These are phyloP conservation scores for Luehdorfia chinensis DNA, from an alignment of 1,140 invertebrate genomes.

Conservation along the genomic window DNA sequence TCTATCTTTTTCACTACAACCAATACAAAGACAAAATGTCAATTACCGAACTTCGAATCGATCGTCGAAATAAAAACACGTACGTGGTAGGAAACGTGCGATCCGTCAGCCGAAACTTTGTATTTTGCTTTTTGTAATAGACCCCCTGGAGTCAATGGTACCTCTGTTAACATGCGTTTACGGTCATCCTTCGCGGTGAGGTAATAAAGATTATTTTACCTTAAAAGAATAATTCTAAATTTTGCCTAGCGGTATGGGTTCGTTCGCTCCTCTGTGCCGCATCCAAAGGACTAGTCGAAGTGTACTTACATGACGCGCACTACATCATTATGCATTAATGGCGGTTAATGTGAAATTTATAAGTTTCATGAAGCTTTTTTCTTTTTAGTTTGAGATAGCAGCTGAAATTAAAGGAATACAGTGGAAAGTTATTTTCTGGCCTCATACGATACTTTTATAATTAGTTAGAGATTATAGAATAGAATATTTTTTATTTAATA, in stretches of 20 bases:
- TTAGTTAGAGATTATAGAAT: too few species aligned
- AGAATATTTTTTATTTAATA: too few species aligned
- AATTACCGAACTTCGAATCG: not conserved
- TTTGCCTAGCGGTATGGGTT: not conserved
- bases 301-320: not conserved
- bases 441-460: too few species aligned
- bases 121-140: too few species aligned
- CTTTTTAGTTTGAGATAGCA: too few species aligned
- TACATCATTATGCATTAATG: conserved; percentile 7
- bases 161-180: not conserved
- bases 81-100: too few species aligned
- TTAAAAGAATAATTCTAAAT: not conserved
- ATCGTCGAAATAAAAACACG: too few species aligned
- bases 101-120: too few species aligned
- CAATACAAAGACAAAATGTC: not conserved
- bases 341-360: too few species aligned
- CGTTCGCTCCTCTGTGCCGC: conserved; percentile 4
- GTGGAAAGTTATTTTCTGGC: too few species aligned
- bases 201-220: not conserved
- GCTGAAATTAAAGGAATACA: too few species aligned
- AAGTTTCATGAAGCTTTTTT: too few species aligned
- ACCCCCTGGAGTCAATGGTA: conserved; percentile 13
- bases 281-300: conserved; percentile 13
- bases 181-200: not conserved
- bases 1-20: not conserved